These are phyloP conservation scores for Silurus meridionalis DNA, from an alignment of 2,113 vertebrate species.

Conservation along the genomic window DNA sequence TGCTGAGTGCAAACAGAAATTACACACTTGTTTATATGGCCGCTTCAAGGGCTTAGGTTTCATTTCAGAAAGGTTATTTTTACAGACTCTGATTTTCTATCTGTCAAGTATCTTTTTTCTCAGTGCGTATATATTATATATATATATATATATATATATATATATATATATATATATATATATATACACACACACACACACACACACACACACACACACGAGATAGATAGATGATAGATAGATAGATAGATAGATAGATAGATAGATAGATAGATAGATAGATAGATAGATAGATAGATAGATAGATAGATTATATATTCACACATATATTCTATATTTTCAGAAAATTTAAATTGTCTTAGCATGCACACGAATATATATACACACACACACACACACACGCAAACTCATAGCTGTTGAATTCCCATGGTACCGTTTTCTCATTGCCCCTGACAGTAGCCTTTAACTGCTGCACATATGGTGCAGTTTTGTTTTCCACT, in stretches of 20 bases:
- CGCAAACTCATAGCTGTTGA: not conserved
- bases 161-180: conserved; percentile 31
- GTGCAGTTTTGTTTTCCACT: conserved; percentile 24
- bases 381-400: conserved; percentile 15
- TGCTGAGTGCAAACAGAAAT: conserved; percentile 42
- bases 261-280: too few relatives aligned
- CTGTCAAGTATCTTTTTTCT: not conserved
- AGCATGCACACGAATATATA: not conserved
- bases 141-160: not conserved
- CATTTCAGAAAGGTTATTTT: conserved; percentile 30
- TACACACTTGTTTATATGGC: conserved; percentile 38
- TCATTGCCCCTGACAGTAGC: conserved; percentile 43
- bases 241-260: too few relatives aligned
- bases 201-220: conserved; percentile 3
- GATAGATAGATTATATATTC: too few relatives aligned
- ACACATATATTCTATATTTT: too few relatives aligned
- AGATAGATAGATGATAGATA: too few relatives aligned
- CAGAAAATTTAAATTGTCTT: not conserved
- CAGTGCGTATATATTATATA: not conserved
- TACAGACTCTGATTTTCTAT: conserved; percentile 11
- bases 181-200: conserved; percentile 11
- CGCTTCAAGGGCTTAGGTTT: conserved; percentile 11
- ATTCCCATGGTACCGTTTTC: conserved; percentile 27
- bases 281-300: too few relatives aligned
- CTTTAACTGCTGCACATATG: conserved; percentile 49